Percentiles rank a stretch among this genome's conserved stretches.
These are phyloP conservation scores for Hippoglossus stenolepis DNA, from an alignment of 2,113 vertebrate species.

Conservation along the genomic window DNA sequence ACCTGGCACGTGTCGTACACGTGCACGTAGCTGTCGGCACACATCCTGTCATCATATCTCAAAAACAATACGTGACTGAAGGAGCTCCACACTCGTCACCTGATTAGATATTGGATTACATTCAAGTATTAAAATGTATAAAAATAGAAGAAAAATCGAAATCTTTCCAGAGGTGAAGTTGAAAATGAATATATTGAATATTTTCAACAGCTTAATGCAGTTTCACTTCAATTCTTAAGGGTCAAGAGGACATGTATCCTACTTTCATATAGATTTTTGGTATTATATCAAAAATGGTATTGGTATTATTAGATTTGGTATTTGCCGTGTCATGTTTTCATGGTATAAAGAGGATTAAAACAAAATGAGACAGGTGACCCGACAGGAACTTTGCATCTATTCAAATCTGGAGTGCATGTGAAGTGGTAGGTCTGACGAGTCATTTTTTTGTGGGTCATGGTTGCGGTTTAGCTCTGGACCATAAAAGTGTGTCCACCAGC, in stretches of 20 bases:
- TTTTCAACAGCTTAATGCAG: no score
- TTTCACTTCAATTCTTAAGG: neutral
- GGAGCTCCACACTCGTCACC: neutral
- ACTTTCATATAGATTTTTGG: neutral
- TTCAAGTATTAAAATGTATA: neutral
- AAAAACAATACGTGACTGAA: constrained; percentile 23
- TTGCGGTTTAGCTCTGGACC: constrained; percentile 8
- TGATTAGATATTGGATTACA: neutral
- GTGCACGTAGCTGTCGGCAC: constrained; percentile 15
- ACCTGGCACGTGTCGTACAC: constrained; percentile 36
- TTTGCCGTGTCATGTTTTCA: constrained; percentile 7
- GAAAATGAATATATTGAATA: neutral
- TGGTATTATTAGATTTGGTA: no score
- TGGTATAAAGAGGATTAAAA: neutral
- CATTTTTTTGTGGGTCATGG: constrained; percentile 20
- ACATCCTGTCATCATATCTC: constrained; percentile 28
- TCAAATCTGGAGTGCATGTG: constrained; percentile 7
- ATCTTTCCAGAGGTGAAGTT: neutral
- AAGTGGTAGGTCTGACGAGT: constrained; percentile 8
- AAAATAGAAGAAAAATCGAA: neutral
- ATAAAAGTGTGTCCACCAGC: constrained; percentile 36
- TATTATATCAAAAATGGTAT: no score
- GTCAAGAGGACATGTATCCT: neutral
- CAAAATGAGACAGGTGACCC: neutral
- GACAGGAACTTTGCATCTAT: constrained; percentile 3